phyloP scores from a whole-genome alignment of 1,140 invertebrate species.

The Ylistrum balloti region DNA sequence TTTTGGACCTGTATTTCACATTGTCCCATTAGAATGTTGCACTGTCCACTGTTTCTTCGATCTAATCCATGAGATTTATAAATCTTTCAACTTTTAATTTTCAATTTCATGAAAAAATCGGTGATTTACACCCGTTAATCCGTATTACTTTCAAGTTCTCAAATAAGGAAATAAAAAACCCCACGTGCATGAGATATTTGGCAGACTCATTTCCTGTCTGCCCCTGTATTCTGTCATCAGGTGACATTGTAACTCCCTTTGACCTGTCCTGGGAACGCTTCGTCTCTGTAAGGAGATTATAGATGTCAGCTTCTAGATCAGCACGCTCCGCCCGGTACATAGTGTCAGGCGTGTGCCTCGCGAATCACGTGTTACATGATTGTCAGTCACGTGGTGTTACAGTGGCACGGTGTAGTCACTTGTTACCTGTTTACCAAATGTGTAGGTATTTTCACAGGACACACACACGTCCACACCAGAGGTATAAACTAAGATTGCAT shows the following conservation, averaged over 20 bases:
- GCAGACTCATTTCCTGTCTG: conserved; percentile 23
- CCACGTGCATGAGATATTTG: neutral
- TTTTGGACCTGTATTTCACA: too few species aligned
- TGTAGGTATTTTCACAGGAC: too few species aligned
- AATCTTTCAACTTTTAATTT: neutral
- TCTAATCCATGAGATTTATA: neutral
- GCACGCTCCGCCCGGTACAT: neutral
- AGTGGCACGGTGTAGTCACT: neutral
- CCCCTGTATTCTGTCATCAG: neutral
- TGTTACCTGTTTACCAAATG: too few species aligned
- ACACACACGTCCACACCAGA: too few species aligned
- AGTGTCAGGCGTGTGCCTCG: neutral
- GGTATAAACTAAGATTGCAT: too few species aligned
- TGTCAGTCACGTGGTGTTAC: conserved; percentile 6
- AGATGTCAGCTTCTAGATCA: neutral
- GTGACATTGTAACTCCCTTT: neutral
- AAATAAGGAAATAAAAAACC: neutral
- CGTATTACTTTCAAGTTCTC: neutral
- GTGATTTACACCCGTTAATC: neutral
- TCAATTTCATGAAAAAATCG: neutral
- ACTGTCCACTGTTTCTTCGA: too few species aligned
- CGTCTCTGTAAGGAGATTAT: conserved; percentile 6
- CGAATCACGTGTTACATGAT: neutral
- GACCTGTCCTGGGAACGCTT: neutral
- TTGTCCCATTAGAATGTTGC: too few species aligned